Conservation (phyloP, 2,797 vertebrate species). For the Mormyrus hasselquistii region DNA sequence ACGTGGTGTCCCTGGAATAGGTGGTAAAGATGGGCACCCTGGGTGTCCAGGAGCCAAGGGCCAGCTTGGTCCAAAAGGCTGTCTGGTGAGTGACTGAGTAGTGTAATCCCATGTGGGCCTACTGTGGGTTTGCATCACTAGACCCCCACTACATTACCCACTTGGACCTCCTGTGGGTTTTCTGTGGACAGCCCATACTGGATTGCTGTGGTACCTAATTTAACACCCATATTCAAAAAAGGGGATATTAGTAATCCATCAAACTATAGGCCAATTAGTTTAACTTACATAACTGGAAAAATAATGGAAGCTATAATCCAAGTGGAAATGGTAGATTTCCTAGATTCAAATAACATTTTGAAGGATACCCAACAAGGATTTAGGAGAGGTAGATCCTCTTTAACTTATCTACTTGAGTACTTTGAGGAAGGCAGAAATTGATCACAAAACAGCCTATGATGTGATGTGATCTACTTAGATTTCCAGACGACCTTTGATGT, state of each 20-base stretch:
- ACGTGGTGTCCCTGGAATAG: constrained; percentile 29
- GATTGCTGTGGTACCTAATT: background rate
- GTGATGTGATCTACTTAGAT: background rate
- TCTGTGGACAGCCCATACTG: background rate
- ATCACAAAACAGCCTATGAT: background rate
- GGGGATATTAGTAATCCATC: background rate
- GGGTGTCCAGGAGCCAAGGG: constrained; percentile 46
- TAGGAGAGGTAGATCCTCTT: background rate
- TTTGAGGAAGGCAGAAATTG: background rate
- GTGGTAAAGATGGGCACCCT: constrained; percentile 34
- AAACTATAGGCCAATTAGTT: background rate
- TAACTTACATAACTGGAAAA: background rate
- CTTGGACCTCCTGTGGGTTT: background rate
- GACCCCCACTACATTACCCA: no score
- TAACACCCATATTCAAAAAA: background rate
- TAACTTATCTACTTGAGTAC: background rate
- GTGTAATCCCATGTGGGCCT: background rate
- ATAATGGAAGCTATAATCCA: background rate
- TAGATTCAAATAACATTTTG: background rate
- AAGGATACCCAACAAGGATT: background rate
- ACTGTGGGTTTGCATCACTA: background rate
- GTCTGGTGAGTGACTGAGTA: constrained; percentile 33
- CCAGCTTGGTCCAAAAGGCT: constrained; percentile 45
- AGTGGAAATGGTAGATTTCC: background rate
- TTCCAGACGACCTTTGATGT: no score